phyloP scores from a whole-genome alignment of 2,113 vertebrate genomes.

The Psilopsiagon aurifrons region DNA sequence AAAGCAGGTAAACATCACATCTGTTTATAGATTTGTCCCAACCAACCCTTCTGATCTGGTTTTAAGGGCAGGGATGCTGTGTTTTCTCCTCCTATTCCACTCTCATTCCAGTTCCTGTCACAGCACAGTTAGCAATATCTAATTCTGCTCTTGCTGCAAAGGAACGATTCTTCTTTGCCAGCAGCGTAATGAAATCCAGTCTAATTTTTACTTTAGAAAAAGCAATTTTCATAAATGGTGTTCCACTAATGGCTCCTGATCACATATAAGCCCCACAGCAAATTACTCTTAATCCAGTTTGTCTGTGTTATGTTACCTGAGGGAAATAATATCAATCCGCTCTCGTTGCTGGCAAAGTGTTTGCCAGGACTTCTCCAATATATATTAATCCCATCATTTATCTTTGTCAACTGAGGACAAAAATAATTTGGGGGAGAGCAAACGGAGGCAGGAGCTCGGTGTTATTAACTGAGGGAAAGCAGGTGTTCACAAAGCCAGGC shows the following conservation, averaged over 20 bases:
- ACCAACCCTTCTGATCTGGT: neutral
- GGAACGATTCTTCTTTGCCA: neutral
- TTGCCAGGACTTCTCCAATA: constrained; percentile 91
- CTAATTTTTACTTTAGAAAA: constrained; percentile 84
- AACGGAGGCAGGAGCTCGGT: constrained; percentile 85
- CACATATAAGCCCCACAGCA: constrained; percentile 91
- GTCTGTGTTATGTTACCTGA: constrained; percentile 90
- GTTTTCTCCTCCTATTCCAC: neutral
- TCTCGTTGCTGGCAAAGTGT: constrained; percentile 77
- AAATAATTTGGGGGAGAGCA: constrained; percentile 92
- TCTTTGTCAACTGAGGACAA: constrained; percentile 95
- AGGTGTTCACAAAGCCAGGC: constrained; percentile 83
- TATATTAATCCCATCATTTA: constrained; percentile 99
- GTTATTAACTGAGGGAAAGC: constrained; percentile 85
- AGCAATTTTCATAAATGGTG: constrained; percentile 87
- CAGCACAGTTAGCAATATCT: neutral
- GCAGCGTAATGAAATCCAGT: constrained; percentile 68
- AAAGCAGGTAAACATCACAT: neutral
- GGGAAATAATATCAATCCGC: constrained; percentile 94
- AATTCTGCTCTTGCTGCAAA: constrained; percentile 6
- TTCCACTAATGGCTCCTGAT: constrained; percentile 92
- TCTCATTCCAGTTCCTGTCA: neutral
- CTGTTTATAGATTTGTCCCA: neutral
- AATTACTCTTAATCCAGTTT: constrained; percentile 98
- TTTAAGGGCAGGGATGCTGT: neutral